These are phyloP conservation scores for Baryphthengus martii DNA, from an alignment of 2,113 vertebrate genomes.

Conservation along the genomic window DNA sequence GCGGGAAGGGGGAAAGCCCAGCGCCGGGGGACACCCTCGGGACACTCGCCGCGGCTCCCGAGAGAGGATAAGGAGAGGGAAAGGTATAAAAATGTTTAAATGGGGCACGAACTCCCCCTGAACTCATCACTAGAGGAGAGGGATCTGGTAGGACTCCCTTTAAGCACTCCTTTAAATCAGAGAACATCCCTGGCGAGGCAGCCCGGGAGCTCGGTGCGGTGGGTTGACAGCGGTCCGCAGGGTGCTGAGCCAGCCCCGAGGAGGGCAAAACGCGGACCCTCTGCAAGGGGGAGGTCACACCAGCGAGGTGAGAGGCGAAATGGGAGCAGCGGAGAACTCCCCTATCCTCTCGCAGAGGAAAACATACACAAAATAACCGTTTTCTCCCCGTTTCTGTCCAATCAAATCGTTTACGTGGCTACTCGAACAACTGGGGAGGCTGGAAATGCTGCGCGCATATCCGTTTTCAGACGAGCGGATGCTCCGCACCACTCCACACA, in stretches of 20 bases:
- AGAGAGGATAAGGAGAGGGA: background rate
- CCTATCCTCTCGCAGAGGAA: background rate
- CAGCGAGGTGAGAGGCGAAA: background rate
- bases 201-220: background rate
- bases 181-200: background rate
- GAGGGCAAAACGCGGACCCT: background rate
- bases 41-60: background rate
- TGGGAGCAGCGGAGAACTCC: background rate
- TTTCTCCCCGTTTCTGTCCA: background rate
- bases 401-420: accelerated
- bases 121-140: background rate
- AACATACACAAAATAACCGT: background rate
- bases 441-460: background rate
- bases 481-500: background rate
- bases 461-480: background rate
- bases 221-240: accelerated
- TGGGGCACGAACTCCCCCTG: accelerated
- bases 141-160: background rate
- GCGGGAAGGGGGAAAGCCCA: background rate
- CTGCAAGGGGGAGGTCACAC: background rate
- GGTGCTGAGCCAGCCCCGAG: background rate
- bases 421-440: background rate
- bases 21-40: background rate
- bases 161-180: background rate
- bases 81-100: background rate